These are phyloP conservation scores for Ommatoiulus sabulosus DNA, from an alignment of 2,888 invertebrate species.

Conservation along the genomic window DNA sequence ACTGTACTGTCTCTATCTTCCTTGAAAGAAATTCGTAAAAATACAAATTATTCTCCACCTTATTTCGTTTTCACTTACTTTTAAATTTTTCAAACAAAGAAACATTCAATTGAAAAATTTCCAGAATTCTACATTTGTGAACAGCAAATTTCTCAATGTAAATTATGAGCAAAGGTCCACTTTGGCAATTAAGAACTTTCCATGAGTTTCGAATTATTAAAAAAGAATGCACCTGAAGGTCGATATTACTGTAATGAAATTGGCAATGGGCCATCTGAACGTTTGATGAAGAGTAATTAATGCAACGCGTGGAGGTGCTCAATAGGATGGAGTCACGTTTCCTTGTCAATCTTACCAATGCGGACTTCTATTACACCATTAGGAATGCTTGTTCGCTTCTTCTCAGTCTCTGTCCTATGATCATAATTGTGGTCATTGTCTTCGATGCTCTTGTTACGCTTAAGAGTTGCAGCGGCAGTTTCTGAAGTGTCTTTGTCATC, in stretches of 20 bases:
- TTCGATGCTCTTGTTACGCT: slow-evolving; percentile 5
- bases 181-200: not conserved
- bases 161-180: not conserved
- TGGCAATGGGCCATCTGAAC: not conserved
- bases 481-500: not conserved
- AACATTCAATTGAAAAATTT: too few species aligned
- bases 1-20: too few species aligned
- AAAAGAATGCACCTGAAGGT: not conserved
- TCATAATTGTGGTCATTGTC: slow-evolving; percentile 21
- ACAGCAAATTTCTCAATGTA: not conserved
- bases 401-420: not conserved
- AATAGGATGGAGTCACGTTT: slow-evolving; percentile 7
- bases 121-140: not conserved
- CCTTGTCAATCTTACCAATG: not conserved
- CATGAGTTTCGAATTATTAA: not conserved
- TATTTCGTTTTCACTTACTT: too few species aligned
- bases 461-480: not conserved
- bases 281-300: not conserved
- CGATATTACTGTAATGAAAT: not conserved
- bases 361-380: not conserved
- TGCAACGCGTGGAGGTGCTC: not conserved
- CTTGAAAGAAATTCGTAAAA: too few species aligned
- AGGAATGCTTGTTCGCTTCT: slow-evolving; percentile 16
- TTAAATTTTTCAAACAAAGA: too few species aligned
- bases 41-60: too few species aligned